Evolutionary conservation across 2,797 vertebrate species (phyloP).

Genomic region (Notolabrus celidotus): DNA sequence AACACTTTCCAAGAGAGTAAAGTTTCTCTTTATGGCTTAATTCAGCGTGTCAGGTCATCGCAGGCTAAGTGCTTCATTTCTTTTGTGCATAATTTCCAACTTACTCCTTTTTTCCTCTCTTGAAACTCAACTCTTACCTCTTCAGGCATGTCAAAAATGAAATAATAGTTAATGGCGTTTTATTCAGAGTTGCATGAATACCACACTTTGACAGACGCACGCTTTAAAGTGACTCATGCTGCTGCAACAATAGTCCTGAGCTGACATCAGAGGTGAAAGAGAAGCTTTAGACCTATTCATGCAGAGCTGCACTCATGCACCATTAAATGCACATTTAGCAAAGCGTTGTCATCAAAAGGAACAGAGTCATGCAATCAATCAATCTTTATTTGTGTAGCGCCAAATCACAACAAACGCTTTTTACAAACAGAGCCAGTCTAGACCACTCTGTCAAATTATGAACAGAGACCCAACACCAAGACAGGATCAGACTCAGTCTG

Average conservation of each 20-base stretch:
- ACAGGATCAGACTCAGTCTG: too few relatives aligned
- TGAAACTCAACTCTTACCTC: constrained; percentile 1
- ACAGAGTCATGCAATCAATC: too few relatives aligned
- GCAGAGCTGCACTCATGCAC: too few relatives aligned
- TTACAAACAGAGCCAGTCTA: too few relatives aligned
- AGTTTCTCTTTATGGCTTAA: constrained; percentile 34
- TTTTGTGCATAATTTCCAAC: constrained; percentile 52
- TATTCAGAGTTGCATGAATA: constrained; percentile 43
- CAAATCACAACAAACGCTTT: too few relatives aligned
- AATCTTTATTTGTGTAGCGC: too few relatives aligned
- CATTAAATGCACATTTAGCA: too few relatives aligned
- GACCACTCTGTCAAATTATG: too few relatives aligned
- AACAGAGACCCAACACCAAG: too few relatives aligned
- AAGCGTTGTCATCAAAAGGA: too few relatives aligned
- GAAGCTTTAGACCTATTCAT: constrained; percentile 32
- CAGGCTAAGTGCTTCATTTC: constrained; percentile 30
- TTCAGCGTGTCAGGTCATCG: constrained; percentile 33
- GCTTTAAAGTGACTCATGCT: constrained; percentile 31
- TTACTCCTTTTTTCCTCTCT: constrained; percentile 27
- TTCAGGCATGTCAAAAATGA: constrained; percentile 20
- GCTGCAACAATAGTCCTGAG: constrained; percentile 41
- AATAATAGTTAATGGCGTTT: constrained; percentile 36
- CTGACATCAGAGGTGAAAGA: constrained; percentile 53
- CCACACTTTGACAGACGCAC: constrained; percentile 32
- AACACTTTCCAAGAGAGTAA: constrained; percentile 37